Conservation (phyloP, 1,140 invertebrate genomes). For the Heliconius eleuchia region DNA sequence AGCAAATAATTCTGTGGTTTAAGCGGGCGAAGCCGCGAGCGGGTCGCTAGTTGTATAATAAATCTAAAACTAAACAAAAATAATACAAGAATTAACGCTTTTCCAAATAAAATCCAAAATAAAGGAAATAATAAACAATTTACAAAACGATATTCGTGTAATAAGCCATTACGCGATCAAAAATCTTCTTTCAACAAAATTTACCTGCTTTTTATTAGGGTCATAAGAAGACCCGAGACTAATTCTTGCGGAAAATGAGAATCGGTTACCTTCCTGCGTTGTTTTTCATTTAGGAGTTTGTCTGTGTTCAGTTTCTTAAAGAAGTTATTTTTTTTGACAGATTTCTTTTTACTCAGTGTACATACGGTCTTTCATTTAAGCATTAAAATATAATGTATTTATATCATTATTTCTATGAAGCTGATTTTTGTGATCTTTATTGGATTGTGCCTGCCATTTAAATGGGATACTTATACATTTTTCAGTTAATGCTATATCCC, state of each 20-base stretch:
- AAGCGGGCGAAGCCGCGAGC: no score
- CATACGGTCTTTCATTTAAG: background rate
- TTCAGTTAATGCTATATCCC: no score
- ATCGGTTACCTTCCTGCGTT: conserved; percentile 19
- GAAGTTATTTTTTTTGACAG: conserved; percentile 18
- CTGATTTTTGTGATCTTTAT: no score
- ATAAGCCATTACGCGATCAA: conserved; percentile 13
- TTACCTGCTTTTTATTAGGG: conserved; percentile 23
- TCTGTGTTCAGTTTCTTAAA: conserved; percentile 24
- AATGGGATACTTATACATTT: no score
- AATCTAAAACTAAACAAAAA: no score
- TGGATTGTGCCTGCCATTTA: no score
- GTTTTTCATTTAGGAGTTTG: conserved; percentile 19
- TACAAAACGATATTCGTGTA: background rate
- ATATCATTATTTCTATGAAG: no score
- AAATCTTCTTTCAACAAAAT: conserved; percentile 22
- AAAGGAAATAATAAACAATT: background rate
- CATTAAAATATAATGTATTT: background rate
- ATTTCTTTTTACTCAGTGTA: background rate
- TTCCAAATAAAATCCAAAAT: background rate
- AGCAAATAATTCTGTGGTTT: no score
- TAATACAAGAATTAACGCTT: no score
- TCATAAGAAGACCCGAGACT: conserved; percentile 7
- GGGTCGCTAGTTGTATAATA: no score
- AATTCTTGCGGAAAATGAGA: conserved; percentile 36